Evolutionary conservation across 30 jellyfish, hydroid and myxozoan species (phyloP), one percentile per base, ranked within the genome.

Genomic region (Chrysaora quinquecirrha): DNA sequence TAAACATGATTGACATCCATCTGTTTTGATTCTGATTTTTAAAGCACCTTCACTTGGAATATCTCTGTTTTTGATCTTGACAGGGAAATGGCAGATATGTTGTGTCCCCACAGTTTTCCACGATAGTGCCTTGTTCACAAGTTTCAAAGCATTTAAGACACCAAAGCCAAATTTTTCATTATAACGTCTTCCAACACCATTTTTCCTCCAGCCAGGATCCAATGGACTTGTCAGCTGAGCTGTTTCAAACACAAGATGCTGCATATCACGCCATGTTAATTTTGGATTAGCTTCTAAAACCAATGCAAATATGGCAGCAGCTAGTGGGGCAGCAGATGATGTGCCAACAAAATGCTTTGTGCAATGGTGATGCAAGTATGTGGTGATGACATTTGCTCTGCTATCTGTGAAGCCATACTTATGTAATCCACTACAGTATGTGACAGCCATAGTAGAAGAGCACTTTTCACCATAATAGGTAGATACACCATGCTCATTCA

Each of bases 281-380:
- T 85, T 89, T 11, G 94, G 95, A 69, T 95, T 95, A 21, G 97
- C 97, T 82, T 95, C 95, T 30, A 95, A 87, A 2, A 76, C 99
- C 48, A 95, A 77, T 1, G 99, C 99, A 35, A 95, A 76, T 46
- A 95, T 89, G 47, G 95, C 98, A 32, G 98, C 97, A 46, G 99
- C 98, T 43, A 95, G 64, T 0, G 99, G 99, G 76, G 99, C 99
- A 50, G 99, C 98, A 11, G 99, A 95, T 65, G 98, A 89, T n/a
- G 99, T 95, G 34, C 99, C 99, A 48, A 87, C 97, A 81, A 95
- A 95, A 61, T 90, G 97, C 3, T 89, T 88, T 16, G 99, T 95
- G 76, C 99, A 95, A 48, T 88, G 96, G 61, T 90, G 97, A 77
- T 88, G 97, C 25, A 88, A 80, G 60, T 79, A 90, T 30, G 99